Base-by-base conservation (phyloP, 2,797 vertebrate species). In the Poecilia picta region DNA sequence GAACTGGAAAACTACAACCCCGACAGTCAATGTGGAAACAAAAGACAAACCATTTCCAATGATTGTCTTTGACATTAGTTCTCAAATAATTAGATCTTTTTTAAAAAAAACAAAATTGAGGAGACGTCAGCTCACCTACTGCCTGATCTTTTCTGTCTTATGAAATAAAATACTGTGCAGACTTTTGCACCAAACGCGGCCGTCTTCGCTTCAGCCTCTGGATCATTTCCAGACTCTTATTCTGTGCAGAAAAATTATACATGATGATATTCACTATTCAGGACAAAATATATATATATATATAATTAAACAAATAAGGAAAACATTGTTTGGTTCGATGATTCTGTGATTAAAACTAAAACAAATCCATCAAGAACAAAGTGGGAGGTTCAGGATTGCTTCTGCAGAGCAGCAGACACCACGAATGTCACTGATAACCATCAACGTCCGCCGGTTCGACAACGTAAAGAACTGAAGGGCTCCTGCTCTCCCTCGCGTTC, bases 301-400 rank as follows among this genome's bases (percentile, higher is more conserved):
- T 59, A 55, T 39, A 74, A 16, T 62, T 31, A 70, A 45, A 80
- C 78, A 72, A 76, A 74, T 68, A 72, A 82, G 83, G 83, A 89
- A 71, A 71, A 71, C 25, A 28, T 71, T 71, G 68, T 86, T 92
- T 91, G 77, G 81, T 91, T 82, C 75, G 7, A 85, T 87, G 84
- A 89, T 87, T 90, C 59, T 81, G 81, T 83, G 66, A 75, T 81
- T 74, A 72, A 77, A 77, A 75, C 79, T 23, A 76, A 89, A 57
- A 72, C 12, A 57, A 49, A 88, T 76, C 43, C 59, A 85, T 93
- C 92, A 94, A 94, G 94, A 94, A 93, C 92, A 92, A 82, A 88
- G 86, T 90, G 81, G 59, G 77, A 87, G 91, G 87, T 87, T 93
- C 91, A 89, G 85, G 80, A 87, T 90, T 90, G 88, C 87, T 88